Base-by-base conservation (phyloP, 1,140 invertebrate genomes). In the Ips typographus region DNA sequence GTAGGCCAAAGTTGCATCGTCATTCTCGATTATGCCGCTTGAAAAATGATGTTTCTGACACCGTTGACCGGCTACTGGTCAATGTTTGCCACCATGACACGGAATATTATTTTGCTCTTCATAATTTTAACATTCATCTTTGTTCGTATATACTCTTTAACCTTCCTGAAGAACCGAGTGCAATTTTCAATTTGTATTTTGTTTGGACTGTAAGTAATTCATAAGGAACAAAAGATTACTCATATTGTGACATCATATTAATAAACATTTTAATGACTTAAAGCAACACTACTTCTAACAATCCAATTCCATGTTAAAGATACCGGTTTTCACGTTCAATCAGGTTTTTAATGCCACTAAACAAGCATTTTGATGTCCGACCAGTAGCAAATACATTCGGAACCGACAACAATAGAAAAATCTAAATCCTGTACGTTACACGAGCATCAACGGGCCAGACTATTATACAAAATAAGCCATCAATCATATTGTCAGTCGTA, bases 1-100 rank as follows among this genome's bases (percentile, higher is more conserved):
- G 75, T 62, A 73, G 72, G 74, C 64, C 68, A 69, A 74, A 74
- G 70, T 71, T 75, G 76, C 76, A 77, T 63, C 70, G 74, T 77
- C 76, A 77, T 77, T 74, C 66, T 60, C 65, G 72, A 70, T 72
- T 72, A 71, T 36, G 37, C 61, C 53, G 60, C 53, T 61, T 74
- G 73, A 74, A 72, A 74, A 74, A 74, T 74, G 71, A 72, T 72
- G 42, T 53, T 63, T 6, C 53, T 41, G 68, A 43, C 60, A 59
- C 59, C 5, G n/a, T 22, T 6, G 41, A 41, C 22, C 37, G 37
- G 41, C 62, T 64, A 52, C 62, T 64, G 62, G 62, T 64, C 62
- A 64, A 43, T 42, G 39, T 41, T 59, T 6, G 5, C 8, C 41
- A 44, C 44, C 40, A 59, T 59, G 8, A 39, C 42, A 5, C 55